phyloP scores from a whole-genome alignment of 1,140 invertebrate genomes.

The Drosophila mayri region DNA sequence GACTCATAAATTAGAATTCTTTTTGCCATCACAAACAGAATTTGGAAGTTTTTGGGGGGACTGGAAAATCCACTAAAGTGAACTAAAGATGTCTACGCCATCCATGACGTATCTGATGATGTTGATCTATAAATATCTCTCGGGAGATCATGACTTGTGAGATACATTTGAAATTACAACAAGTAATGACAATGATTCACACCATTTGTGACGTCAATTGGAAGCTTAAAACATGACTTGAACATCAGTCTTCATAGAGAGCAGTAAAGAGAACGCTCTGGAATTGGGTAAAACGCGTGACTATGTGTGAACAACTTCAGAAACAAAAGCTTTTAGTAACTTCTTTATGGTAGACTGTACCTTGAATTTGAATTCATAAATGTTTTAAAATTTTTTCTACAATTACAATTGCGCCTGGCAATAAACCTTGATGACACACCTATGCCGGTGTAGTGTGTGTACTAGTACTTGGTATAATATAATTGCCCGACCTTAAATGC shows the following conservation, averaged over 20 bases:
- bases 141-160: conserved; percentile 12
- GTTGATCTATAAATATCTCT: conserved; percentile 27
- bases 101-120: conserved; percentile 29
- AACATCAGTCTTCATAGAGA: background rate
- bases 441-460: conserved; percentile 13
- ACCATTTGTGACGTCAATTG: conserved; percentile 37
- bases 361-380: conserved; percentile 33
- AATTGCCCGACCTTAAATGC: conserved; percentile 48
- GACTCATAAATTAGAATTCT: conserved; percentile 22
- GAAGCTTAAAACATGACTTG: conserved; percentile 18
- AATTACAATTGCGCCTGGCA: conserved; percentile 6
- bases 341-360: conserved; percentile 60
- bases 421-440: conserved; percentile 72
- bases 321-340: conserved; percentile 46
- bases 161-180: conserved; percentile 31
- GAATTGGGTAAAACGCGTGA: conserved; percentile 41
- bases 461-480: conserved; percentile 35
- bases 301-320: conserved; percentile 62
- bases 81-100: conserved; percentile 4
- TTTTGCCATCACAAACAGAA: background rate
- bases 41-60: conserved; percentile 3
- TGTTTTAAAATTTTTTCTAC: conserved; percentile 8
- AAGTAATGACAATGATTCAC: conserved; percentile 21
- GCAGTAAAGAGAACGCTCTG: background rate
- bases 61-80: conserved; percentile 6